Conservation (phyloP, 2,797 vertebrate genomes). For the Bucorvus abyssinicus region DNA sequence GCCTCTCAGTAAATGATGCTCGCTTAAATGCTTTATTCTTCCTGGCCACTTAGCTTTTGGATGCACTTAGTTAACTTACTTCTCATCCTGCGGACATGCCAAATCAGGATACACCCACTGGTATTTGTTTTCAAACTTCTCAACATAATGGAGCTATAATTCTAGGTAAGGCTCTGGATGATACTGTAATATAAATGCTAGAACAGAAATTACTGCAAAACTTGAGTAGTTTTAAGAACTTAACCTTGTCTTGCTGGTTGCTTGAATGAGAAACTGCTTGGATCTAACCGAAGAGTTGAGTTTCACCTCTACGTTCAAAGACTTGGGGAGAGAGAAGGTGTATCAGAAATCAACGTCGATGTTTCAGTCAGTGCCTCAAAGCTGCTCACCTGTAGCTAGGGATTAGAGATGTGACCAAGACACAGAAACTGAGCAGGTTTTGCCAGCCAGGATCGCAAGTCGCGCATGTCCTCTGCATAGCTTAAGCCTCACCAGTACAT, state of each 20-base stretch:
- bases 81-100: not conserved
- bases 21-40: not conserved
- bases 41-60: not conserved
- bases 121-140: not conserved
- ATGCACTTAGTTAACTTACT: not conserved
- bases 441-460: not conserved
- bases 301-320: not conserved
- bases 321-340: not conserved
- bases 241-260: not conserved
- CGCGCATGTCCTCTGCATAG: not conserved
- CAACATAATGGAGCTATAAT: not conserved
- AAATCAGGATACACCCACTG: not conserved
- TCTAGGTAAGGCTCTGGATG: not conserved
- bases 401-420: not conserved
- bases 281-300: not conserved
- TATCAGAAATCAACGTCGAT: accelerated
- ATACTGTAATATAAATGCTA: not conserved
- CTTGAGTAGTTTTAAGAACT: not conserved
- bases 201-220: not conserved
- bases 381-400: not conserved
- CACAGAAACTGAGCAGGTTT: not conserved
- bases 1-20: not conserved
- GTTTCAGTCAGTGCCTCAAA: not conserved
- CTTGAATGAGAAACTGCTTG: not conserved
- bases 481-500: not conserved